Evolutionary conservation across 2,888 invertebrate species (phyloP).

Genomic region (Furcula furcula): DNA sequence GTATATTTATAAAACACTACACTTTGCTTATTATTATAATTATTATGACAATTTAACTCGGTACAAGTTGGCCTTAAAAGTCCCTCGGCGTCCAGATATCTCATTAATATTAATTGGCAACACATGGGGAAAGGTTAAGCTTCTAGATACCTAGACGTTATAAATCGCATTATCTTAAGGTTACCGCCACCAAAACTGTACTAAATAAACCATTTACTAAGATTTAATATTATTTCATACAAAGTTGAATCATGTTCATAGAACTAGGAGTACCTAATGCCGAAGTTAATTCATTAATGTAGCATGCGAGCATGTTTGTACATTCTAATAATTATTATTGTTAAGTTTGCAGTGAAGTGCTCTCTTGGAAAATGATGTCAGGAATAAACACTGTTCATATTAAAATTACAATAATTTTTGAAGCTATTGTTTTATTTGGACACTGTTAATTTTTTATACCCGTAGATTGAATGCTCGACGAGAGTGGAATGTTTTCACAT

Average conservation of each 20-base stretch:
- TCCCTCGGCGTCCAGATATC: no score
- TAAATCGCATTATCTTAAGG: no score
- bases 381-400: conserved; percentile 37
- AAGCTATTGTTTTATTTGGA: conserved; percentile 15
- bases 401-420: conserved; percentile 38
- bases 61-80: no score
- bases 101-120: no score
- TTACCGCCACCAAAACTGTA: conserved; percentile 38
- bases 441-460: background rate
- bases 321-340: conserved; percentile 13
- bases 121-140: no score
- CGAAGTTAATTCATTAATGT: conserved; percentile 10
- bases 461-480: no score
- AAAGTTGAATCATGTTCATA: conserved; percentile 22
- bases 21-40: no score
- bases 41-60: no score
- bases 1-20: no score
- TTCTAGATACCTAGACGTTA: no score
- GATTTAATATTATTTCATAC: conserved; percentile 15
- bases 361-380: conserved; percentile 29
- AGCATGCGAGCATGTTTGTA: conserved; percentile 14
- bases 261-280: conserved; percentile 17
- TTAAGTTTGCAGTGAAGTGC: conserved; percentile 30
- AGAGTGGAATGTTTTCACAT: no score
- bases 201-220: conserved; percentile 20